These are phyloP conservation scores for Sebastes hopkinsi DNA, from an alignment of 2,797 vertebrate genomes.

Conservation along the genomic window DNA sequence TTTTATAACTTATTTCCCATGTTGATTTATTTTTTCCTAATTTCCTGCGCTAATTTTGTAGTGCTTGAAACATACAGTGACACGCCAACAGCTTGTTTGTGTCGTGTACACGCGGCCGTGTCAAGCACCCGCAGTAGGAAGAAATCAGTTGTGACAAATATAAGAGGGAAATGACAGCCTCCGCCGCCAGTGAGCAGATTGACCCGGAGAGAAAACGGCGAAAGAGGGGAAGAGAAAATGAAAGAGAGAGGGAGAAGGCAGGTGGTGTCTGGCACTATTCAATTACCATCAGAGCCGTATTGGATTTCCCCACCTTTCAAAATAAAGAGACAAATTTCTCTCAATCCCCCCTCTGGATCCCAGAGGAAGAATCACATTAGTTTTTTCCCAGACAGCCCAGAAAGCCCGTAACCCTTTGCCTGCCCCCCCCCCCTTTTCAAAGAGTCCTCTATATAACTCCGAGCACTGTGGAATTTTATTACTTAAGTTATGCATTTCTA, in stretches of 20 bases:
- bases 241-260: conserved; percentile 68
- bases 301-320: conserved; percentile 76
- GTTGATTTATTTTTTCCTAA: conserved; percentile 12
- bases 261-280: conserved; percentile 78
- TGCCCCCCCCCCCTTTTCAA: conserved; percentile 57
- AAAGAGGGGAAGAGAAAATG: conserved; percentile 64
- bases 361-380: conserved; percentile 68
- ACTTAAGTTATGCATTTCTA: conserved; percentile 80
- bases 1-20: conserved; percentile 6
- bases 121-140: conserved; percentile 12
- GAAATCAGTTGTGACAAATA: conserved; percentile 67
- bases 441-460: conserved; percentile 59
- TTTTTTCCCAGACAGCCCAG: conserved; percentile 58
- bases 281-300: conserved; percentile 77
- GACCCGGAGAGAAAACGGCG: conserved; percentile 66
- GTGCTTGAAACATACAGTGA: conserved; percentile 33
- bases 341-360: conserved; percentile 64
- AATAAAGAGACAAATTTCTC: conserved; percentile 78
- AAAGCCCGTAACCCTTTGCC: conserved; percentile 63
- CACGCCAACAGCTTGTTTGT: conserved; percentile 13
- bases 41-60: conserved; percentile 10
- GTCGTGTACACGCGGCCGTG: conserved; percentile 7
- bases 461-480: conserved; percentile 80
- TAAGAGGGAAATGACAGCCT: conserved; percentile 57
- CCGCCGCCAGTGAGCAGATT: conserved; percentile 53